Base-by-base conservation (phyloP, 2,888 invertebrate genomes). In the Drosophila pseudotalamancana region DNA sequence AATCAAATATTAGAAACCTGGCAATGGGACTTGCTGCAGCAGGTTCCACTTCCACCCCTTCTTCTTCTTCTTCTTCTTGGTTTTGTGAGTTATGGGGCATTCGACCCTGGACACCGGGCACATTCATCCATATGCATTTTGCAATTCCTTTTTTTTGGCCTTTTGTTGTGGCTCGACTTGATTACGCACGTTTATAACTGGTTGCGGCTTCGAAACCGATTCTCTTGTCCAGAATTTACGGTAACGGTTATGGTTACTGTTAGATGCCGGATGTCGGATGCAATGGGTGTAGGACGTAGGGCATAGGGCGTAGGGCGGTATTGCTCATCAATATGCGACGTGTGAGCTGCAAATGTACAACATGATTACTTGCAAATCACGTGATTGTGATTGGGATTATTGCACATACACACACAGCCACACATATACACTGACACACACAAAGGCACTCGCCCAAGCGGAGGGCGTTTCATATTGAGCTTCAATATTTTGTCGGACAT, bases 341-440 rank as follows among this genome's bases (percentile, higher is more conserved):
- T 86, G 77, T 74, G 83, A 69, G 64, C 63, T 83, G 67, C 62
- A 76, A 79, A 71, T 83, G 84, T 80, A 77, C 84, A 82, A 80
- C 85, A 87, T 87, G 81, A 87, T 83, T 83, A 87, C 87, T 87
- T 83, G 83, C 87, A 83, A 83, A 83, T 83, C 87, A 87, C 75
- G 72, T 84, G 85, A 84, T 81, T 86, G 74, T 80, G 77, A 67
- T 72, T 72, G 72, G 78, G 63, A 84, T 81, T 86, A 86, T 79
- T 68, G 65, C 76, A 48, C 59, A 70, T 49, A 68, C 45, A 48
- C 35, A 56, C 34, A 61, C 31, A 61, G 37, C 49, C 21, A 55
- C 39, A 49, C 40, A 34, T 18, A 40, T 9, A 31, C 40, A 55
- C 37, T 45, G 21, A 12, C 45, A 37, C 35, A 43, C 18, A 32